Evolutionary conservation across 2,113 vertebrate species (phyloP).

Genomic region (Pitta sordida): DNA sequence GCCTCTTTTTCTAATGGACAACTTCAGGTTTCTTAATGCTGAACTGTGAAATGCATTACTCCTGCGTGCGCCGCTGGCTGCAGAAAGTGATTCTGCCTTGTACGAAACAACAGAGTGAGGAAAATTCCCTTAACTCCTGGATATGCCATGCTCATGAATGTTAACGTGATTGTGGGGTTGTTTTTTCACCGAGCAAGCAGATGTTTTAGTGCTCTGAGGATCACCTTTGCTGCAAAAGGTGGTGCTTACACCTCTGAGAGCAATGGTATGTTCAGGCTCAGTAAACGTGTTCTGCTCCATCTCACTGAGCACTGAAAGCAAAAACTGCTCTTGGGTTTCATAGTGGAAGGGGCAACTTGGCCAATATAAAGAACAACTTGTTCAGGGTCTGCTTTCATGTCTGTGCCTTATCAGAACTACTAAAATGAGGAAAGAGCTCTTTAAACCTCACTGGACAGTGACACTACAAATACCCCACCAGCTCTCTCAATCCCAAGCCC

Average conservation of each 20-base stretch:
- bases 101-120: background rate
- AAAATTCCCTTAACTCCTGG: background rate
- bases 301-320: constrained; percentile 22
- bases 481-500: background rate
- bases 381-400: constrained; percentile 52
- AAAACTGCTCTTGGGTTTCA: background rate
- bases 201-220: constrained; percentile 18
- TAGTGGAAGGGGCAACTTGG: background rate
- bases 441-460: constrained; percentile 29
- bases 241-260: background rate
- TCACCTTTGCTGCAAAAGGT: background rate
- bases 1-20: background rate
- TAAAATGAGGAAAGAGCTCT: constrained; percentile 38
- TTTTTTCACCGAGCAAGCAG: background rate
- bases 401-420: constrained; percentile 15
- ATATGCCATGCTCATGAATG: background rate
- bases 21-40: background rate
- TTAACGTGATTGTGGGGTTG: background rate
- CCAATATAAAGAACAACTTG: constrained; percentile 47
- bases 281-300: constrained; percentile 30
- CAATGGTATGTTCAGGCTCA: background rate
- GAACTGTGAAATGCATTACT: background rate
- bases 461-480: constrained; percentile 39
- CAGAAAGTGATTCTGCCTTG: background rate
- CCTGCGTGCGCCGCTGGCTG: background rate